Percentiles rank a stretch among this genome's conserved stretches.
Evolutionary conservation across 2,888 invertebrate genomes (phyloP).

Genomic region (Glomeris marginata): DNA sequence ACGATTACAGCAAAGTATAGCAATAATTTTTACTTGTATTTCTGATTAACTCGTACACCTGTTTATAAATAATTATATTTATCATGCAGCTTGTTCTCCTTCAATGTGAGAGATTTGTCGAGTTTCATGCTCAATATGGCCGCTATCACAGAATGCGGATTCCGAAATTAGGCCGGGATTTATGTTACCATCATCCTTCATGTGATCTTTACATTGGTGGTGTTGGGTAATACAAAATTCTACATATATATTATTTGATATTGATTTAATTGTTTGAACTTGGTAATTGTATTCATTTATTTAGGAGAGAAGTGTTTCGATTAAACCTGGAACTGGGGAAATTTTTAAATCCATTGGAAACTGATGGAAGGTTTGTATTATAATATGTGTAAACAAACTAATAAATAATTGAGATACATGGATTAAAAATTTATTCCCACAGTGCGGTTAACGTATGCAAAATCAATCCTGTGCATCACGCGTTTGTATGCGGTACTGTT

Average conservation of each 20-base stretch:
- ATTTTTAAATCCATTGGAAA: conserved; percentile 69
- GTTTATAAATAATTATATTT: background rate
- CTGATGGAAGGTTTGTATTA: conserved; percentile 43
- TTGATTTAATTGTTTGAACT: too few relatives aligned
- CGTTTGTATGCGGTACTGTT: conserved; percentile 70
- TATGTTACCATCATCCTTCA: conserved; percentile 73
- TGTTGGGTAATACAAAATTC: conserved; percentile 45
- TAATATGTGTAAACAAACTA: conserved; percentile 6
- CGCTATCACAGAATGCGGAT: conserved; percentile 78
- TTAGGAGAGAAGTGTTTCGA: conserved; percentile 72
- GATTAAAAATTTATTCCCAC: too few relatives aligned
- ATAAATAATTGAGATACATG: too few relatives aligned
- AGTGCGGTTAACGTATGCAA: conserved; percentile 58
- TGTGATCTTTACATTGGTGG: conserved; percentile 90
- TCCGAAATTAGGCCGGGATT: conserved; percentile 87
- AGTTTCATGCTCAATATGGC: conserved; percentile 90
- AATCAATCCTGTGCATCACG: conserved; percentile 74
- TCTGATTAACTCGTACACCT: too few relatives aligned
- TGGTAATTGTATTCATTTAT: conserved; percentile 17
- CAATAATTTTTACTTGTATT: too few relatives aligned
- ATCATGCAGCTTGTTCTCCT: conserved; percentile 63
- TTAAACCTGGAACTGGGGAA: conserved; percentile 91
- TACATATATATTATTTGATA: too few relatives aligned
- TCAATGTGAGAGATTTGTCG: conserved; percentile 79
- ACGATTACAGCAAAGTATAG: conserved; percentile 96